phyloP scores from a whole-genome alignment of 1,140 invertebrate species.

The Diorhabda elongata region DNA sequence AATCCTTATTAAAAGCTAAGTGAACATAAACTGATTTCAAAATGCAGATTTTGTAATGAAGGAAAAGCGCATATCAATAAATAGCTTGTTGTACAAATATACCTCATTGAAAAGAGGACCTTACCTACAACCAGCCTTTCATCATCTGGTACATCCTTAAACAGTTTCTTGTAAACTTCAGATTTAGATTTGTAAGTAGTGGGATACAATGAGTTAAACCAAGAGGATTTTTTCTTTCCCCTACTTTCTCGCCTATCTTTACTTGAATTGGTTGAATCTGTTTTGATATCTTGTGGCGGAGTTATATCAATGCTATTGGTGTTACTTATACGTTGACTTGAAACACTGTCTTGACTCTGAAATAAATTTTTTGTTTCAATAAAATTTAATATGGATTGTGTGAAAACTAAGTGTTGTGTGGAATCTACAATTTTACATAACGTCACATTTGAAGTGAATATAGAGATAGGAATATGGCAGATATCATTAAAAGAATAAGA shows the following conservation, averaged over 20 bases:
- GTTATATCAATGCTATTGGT: constrained; percentile 26
- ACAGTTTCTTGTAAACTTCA: constrained; percentile 88
- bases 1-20: no score
- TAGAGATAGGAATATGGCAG: no score
- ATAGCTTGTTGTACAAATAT: no score
- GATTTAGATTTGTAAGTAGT: constrained; percentile 90
- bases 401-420: no score
- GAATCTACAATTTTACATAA: no score
- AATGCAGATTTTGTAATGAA: no score
- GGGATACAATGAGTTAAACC: constrained; percentile 85
- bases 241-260: constrained; percentile 49
- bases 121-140: constrained; percentile 90
- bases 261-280: constrained; percentile 27
- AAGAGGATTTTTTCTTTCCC: constrained; percentile 70
- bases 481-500: no score
- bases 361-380: not conserved
- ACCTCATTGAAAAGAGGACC: constrained; percentile 32
- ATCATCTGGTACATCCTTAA: constrained; percentile 86
- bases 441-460: no score
- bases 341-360: constrained; percentile 34
- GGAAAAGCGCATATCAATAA: no score
- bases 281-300: constrained; percentile 14
- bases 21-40: no score
- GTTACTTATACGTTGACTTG: constrained; percentile 23
- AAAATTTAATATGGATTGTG: no score